Base-by-base conservation (phyloP, 2,113 vertebrate genomes). In the Athene cunicularia region DNA sequence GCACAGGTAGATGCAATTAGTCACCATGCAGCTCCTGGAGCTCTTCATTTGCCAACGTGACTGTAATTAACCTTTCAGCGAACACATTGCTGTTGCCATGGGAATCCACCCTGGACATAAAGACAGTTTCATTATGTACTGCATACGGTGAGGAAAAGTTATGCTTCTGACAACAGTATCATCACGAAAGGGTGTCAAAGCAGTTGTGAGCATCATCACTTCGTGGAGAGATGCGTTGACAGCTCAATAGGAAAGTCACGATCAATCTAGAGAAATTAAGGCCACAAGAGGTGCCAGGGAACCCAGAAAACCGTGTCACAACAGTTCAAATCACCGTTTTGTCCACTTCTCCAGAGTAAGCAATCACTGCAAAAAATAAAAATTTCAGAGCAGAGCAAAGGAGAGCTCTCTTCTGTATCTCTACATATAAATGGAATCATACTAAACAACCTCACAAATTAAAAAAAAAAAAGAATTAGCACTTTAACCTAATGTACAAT, bases 51-150 rank as follows among this genome's bases (percentile, higher is more conserved):
- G 91, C 91, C 79, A 89, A 53, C 70, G 39, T 3, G 43, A 75
- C 84, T 86, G 71, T 88, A 87, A 96, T 97, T 93, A 97, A 95
- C 86, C 96, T 95, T 86, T 71, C 75, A 84, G 74, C 1, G 8
- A 92, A 90, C 28, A 73, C 43, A 21, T 3, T 74, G 72, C 74
- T 80, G 93, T 92, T 96, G 83, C 96, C 60, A 90, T 94, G 85
- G 95, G 88, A 91, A 95, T 83, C 52, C 81, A 86, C 43, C 19
- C 89, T 49, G 71, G 92, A 74, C 93, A 63, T 16, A 45, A 63
- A 93, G 77, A 92, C 64, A 83, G 14, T n/a, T 96, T 79, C 95
- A 73, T 72, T 66, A 66, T 8, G 33, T 43, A 56, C 45, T 52
- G 76, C 52, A 71, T 15, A 22, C 5, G 3, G 43, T 0, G 0